A percentile compares a stretch with the other conserved stretches of the same genome.
phyloP scores from a whole-genome alignment of 2,888 invertebrate species.

The Frankliniella fusca region DNA sequence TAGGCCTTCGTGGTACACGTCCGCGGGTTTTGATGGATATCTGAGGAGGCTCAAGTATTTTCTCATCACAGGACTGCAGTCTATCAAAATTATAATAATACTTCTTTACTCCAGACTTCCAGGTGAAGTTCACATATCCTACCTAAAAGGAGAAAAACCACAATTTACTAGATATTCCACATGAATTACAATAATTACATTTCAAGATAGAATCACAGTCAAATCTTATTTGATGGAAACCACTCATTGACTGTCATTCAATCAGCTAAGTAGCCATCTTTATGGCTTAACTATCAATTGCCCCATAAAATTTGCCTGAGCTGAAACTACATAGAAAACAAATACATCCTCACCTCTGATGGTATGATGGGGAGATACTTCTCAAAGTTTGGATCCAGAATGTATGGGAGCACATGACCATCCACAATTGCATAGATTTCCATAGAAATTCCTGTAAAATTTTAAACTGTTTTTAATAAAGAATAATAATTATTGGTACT shows the following conservation, averaged over 20 bases:
- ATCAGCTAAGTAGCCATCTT: neutral
- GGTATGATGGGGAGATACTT: slow-evolving; percentile 86
- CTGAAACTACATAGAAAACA: neutral
- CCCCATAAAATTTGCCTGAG: neutral
- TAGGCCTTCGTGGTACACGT: slow-evolving; percentile 77
- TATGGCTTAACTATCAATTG: no score
- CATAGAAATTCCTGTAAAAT: slow-evolving; percentile 67
- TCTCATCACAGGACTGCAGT: slow-evolving; percentile 77
- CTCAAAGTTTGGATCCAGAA: slow-evolving; percentile 85
- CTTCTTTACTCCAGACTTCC: slow-evolving; percentile 76
- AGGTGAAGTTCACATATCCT: slow-evolving; percentile 84
- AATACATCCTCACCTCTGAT: slow-evolving; percentile 64
- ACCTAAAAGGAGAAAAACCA: slow-evolving; percentile 42
- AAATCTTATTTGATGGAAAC: neutral
- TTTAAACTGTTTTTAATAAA: no score
- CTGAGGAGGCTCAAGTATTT: slow-evolving; percentile 78
- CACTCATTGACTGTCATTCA: neutral
- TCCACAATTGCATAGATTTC: slow-evolving; percentile 86
- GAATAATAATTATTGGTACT: no score
- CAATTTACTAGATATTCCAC: neutral
- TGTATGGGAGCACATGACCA: slow-evolving; percentile 78
- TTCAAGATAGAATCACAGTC: neutral
- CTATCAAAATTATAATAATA: slow-evolving; percentile 84
- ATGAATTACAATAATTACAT: no score
- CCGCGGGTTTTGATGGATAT: slow-evolving; percentile 83